These are phyloP conservation scores for Labroides dimidiatus DNA, from an alignment of 2,797 vertebrate species.

Conservation along the genomic window DNA sequence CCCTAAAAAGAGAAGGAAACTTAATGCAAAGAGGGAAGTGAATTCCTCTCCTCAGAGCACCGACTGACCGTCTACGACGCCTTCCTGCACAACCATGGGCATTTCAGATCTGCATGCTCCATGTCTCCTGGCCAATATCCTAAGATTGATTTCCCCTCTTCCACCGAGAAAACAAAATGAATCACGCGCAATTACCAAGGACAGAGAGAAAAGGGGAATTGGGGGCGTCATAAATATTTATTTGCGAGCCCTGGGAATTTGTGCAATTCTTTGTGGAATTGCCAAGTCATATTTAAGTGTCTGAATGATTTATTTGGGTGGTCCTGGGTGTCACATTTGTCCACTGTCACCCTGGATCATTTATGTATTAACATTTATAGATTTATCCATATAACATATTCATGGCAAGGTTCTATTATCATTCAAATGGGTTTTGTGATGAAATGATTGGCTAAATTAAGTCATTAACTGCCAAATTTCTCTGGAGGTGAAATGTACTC, in stretches of 20 bases:
- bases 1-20: constrained; percentile 35
- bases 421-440: constrained; percentile 61
- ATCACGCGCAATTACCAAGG: constrained; percentile 84
- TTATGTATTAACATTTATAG: constrained; percentile 76
- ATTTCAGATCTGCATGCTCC: constrained; percentile 72
- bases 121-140: constrained; percentile 76
- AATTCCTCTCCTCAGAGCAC: constrained; percentile 47
- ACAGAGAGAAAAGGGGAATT: constrained; percentile 74
- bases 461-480: constrained; percentile 52
- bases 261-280: constrained; percentile 83
- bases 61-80: constrained; percentile 52
- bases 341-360: constrained; percentile 81
- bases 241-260: constrained; percentile 80
- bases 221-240: constrained; percentile 87
- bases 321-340: constrained; percentile 80
- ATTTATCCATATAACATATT: constrained; percentile 68
- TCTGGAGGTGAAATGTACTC: constrained; percentile 33
- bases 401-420: constrained; percentile 50
- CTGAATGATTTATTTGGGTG: constrained; percentile 85
- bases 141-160: constrained; percentile 83
- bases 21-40: constrained; percentile 50
- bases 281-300: constrained; percentile 84
- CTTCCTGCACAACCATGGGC: constrained; percentile 57
- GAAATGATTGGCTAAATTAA: constrained; percentile 67
- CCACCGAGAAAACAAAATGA: constrained; percentile 82